A percentile compares a stretch with the other conserved stretches of the same genome.
phyloP scores from a whole-genome alignment of 2,113 vertebrate species.

The Pagrus major region DNA sequence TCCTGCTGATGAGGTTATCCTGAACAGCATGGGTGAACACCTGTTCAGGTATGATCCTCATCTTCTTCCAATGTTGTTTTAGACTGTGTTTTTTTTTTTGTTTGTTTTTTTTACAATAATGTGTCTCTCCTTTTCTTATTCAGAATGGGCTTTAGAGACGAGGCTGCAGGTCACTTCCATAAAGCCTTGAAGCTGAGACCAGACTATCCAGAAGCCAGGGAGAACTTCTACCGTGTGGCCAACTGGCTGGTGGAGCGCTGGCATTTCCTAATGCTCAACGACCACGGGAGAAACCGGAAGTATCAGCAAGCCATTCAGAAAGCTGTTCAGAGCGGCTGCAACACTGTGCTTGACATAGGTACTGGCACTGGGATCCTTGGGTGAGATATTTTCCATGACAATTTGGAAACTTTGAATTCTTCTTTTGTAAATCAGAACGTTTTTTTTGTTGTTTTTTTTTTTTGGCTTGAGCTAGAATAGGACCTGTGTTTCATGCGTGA shows the following conservation, averaged over 20 bases:
- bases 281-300: conserved; percentile 90
- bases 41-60: conserved; percentile 91
- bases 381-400: conserved; percentile 79
- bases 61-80: neutral
- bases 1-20: conserved; percentile 94
- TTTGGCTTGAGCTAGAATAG: neutral
- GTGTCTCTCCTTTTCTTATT: neutral
- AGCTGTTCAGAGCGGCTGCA: conserved; percentile 88
- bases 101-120: neutral
- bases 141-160: conserved; percentile 97
- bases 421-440: neutral
- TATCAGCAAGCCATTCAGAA: conserved; percentile 93
- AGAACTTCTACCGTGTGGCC: conserved; percentile 97
- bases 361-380: conserved; percentile 97
- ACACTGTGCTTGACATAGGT: conserved; percentile 94
- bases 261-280: conserved; percentile 99
- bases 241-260: conserved; percentile 99
- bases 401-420: conserved; percentile 1
- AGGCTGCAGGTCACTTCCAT: conserved; percentile 96
- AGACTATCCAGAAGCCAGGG: conserved; percentile 91
- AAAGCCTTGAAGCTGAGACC: conserved; percentile 96
- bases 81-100: neutral
- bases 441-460: too few species aligned
- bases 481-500: neutral
- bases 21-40: conserved; percentile 98